A percentile compares a stretch with the other conserved stretches of the same genome.
Conservation (phyloP, 2,797 vertebrate species). For the Notoglanidium macrostoma region DNA sequence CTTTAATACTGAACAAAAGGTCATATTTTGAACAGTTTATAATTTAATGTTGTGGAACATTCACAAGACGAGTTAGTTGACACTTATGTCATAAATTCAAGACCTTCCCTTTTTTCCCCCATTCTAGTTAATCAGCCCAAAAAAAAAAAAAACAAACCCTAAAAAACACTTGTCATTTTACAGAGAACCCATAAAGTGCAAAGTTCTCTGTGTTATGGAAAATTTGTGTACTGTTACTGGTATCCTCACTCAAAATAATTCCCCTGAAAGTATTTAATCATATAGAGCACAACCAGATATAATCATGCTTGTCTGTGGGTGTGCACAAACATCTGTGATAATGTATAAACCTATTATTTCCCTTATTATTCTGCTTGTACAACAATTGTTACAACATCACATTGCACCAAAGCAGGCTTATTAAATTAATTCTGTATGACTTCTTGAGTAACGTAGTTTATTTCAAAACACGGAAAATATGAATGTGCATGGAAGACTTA, state of each 20-base stretch:
- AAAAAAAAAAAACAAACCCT: too few species aligned
- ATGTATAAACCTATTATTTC: neutral
- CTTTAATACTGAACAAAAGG: neutral
- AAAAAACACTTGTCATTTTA: neutral
- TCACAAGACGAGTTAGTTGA: neutral
- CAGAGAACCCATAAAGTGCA: neutral
- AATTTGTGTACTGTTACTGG: neutral
- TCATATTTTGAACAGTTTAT: neutral
- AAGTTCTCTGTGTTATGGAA: neutral
- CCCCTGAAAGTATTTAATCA: neutral
- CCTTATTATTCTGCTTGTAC: neutral
- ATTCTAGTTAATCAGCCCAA: neutral
- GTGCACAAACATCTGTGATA: conserved; percentile 1
- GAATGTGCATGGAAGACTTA: conserved; percentile 69
- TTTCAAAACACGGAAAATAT: neutral
- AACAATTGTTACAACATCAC: neutral
- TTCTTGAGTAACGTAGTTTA: neutral
- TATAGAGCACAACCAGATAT: neutral
- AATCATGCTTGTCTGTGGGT: neutral
- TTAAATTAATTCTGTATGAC: neutral
- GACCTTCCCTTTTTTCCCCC: too few species aligned
- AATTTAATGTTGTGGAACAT: neutral
- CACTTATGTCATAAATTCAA: neutral
- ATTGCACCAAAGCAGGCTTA: neutral
- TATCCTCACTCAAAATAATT: neutral